These are phyloP conservation scores for Orientallactaga sibirica DNA, from an alignment of 2,797 vertebrate genomes.

Conservation along the genomic window DNA sequence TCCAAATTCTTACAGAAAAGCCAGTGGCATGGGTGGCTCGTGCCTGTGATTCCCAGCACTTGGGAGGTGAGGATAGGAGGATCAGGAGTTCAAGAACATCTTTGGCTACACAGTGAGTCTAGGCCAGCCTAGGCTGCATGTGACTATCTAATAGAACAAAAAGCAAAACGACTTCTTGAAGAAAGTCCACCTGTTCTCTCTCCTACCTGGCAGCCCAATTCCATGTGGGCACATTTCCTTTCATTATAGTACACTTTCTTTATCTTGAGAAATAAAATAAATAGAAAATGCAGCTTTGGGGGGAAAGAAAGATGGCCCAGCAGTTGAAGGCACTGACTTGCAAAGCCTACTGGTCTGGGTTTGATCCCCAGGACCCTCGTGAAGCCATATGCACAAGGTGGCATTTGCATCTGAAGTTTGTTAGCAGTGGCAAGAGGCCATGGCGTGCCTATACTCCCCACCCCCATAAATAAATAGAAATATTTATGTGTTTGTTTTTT, in stretches of 20 bases:
- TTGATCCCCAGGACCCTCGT: too few species aligned
- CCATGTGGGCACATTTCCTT: background rate
- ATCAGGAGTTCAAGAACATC: background rate
- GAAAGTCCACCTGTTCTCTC: background rate
- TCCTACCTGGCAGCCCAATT: background rate
- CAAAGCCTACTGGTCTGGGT: too few species aligned
- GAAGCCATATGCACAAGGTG: too few species aligned
- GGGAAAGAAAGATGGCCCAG: too few species aligned
- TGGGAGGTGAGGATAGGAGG: background rate
- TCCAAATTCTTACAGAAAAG: background rate
- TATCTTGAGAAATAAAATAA: constrained; percentile 46
- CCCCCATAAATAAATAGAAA: too few species aligned
- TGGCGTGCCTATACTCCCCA: too few species aligned
- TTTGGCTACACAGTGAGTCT: background rate
- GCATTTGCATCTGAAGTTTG: too few species aligned
- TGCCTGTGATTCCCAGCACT: background rate
- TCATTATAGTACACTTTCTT: background rate
- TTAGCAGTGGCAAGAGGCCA: too few species aligned
- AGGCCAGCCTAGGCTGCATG: background rate
- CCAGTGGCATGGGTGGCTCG: background rate
- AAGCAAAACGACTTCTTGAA: background rate
- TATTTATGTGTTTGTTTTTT: too few species aligned
- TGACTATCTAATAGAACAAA: too few species aligned
- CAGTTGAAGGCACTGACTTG: too few species aligned
- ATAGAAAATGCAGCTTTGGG: constrained; percentile 46